These are phyloP conservation scores for Ictalurus punctatus DNA, from an alignment of 2,113 vertebrate species.

Conservation along the genomic window DNA sequence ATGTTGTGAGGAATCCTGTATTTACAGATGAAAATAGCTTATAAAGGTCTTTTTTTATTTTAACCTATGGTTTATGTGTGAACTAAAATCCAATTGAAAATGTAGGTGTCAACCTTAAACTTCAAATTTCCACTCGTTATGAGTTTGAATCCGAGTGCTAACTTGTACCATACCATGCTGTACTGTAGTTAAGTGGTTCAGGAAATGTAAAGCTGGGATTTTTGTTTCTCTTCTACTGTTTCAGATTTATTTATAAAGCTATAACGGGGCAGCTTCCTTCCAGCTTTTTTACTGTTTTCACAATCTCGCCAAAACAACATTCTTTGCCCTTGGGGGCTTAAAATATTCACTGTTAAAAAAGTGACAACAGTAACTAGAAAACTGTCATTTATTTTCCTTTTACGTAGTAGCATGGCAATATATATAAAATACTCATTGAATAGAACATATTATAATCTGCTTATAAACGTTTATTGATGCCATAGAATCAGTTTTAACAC, in stretches of 20 bases:
- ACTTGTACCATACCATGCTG: background rate
- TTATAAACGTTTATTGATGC: background rate
- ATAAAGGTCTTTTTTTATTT: background rate
- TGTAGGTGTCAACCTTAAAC: background rate
- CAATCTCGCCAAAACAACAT: background rate
- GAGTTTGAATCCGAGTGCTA: background rate
- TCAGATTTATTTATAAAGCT: background rate
- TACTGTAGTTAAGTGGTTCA: background rate
- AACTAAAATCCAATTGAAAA: background rate
- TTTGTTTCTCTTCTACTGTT: background rate
- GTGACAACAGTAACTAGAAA: background rate
- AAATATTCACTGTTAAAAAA: constrained; percentile 31
- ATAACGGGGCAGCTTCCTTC: background rate
- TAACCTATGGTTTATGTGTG: background rate
- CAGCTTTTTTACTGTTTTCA: background rate
- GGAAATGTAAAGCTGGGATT: background rate
- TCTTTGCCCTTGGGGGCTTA: constrained; percentile 13
- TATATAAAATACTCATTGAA: background rate
- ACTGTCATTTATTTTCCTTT: background rate
- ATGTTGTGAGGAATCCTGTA: constrained; percentile 3
- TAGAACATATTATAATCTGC: background rate
- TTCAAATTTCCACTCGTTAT: background rate
- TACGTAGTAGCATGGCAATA: background rate
- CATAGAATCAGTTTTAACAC: background rate
- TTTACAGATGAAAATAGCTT: constrained; percentile 22